Base-by-base conservation (phyloP, 2,888 invertebrate genomes). In the Camponotus fellah region DNA sequence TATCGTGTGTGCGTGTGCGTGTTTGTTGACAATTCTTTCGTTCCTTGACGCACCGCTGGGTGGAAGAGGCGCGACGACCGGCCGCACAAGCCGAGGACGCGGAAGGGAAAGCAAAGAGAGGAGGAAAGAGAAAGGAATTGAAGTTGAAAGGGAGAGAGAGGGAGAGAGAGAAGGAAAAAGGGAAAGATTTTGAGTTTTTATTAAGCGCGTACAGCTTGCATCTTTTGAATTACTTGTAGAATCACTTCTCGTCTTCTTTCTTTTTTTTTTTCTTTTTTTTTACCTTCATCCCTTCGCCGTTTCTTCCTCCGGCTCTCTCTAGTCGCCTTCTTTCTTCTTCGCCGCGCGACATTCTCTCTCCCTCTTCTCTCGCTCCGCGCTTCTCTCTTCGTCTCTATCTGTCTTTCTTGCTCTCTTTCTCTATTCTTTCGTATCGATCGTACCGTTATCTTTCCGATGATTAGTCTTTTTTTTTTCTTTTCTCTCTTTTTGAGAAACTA, bases 31-130 rank as follows among this genome's bases (percentile, higher is more conserved):
- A 58, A 62, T 77, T 60, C 40, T 32, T 85, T 79, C 26, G 64
- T 74, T 76, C 68, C 72, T 85, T 79, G 72, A 74, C 77, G 79
- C 77, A 83, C 79, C 74, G 68, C 72, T 79, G 62, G 60, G 60
- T 62, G 72, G 37, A 71, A 56, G 79, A 53, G 49, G 17, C 65
- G 46, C 68, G 58, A 77, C 49, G 71, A 71, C 72, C 26, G 79
- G 34, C 79, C 46, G 72, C 58, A 69, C n/a, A 40, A 79, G 58
- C 58, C 12, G 72, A 32, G 72, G 60, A 71, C 21, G 40, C 53
- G 53, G 34, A 58, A 65, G 49, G 34, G 21, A 58, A 32, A 49
- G 43, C 68, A 43, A 40, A 49, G 12, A 34, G 43, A 46, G n/a
- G 8, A 46, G 60, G 21, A 37, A 68, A 56, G 43, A 77, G 26